Conservation (phyloP, 2,113 vertebrate genomes). For the Oreochromis niloticus region DNA sequence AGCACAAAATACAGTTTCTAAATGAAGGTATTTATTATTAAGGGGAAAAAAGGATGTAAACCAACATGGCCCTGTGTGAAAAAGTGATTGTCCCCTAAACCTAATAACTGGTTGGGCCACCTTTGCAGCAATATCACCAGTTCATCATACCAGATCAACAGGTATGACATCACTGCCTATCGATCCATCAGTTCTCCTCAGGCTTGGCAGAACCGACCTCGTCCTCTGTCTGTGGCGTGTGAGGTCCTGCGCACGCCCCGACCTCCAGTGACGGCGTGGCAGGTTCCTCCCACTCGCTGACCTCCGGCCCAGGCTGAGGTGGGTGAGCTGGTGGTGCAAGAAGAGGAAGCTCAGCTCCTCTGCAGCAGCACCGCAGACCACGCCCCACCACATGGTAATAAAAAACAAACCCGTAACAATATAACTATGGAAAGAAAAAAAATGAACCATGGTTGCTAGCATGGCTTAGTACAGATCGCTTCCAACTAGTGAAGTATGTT, state of each 20-base stretch:
- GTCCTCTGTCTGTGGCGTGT: too few relatives aligned
- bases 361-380: rapidly evolving
- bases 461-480: background rate
- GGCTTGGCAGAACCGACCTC: background rate
- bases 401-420: background rate
- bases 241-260: background rate
- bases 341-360: background rate
- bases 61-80: background rate
- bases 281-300: background rate
- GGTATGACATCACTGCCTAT: background rate
- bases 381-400: rapidly evolving
- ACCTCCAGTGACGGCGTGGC: background rate
- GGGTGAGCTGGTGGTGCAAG: background rate
- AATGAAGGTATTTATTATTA: background rate
- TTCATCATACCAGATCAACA: background rate
- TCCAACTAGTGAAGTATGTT: background rate
- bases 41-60: rapidly evolving
- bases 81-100: background rate
- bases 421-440: background rate
- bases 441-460: background rate
- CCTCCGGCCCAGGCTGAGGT: background rate
- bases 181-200: background rate
- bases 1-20: background rate
- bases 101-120: background rate
- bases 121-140: too few relatives aligned